These are phyloP conservation scores for Holotrichia oblita DNA, from an alignment of 1,140 invertebrate species.

Conservation along the genomic window DNA sequence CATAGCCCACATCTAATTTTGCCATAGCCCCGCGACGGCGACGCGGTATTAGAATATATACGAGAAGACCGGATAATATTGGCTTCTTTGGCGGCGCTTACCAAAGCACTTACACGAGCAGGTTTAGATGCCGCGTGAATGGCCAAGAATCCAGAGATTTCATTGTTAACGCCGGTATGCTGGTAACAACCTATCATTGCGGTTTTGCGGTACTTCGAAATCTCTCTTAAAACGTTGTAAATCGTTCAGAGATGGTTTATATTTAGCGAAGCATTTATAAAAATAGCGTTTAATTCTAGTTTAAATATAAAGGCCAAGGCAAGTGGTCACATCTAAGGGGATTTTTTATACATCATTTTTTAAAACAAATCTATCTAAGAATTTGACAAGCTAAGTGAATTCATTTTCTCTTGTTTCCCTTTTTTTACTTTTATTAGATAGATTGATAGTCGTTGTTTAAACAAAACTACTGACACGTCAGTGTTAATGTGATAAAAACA, in stretches of 20 bases:
- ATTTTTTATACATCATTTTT: no score
- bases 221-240: not conserved
- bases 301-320: not conserved
- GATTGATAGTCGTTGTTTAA: no score
- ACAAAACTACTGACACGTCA: no score
- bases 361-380: no score
- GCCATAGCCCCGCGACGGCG: slow-evolving; percentile 10
- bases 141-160: not conserved
- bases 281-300: slow-evolving; percentile 27
- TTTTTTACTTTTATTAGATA: no score
- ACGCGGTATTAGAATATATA: slow-evolving; percentile 5
- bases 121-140: not conserved
- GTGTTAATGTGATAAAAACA: no score
- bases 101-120: not conserved
- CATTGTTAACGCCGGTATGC: not conserved
- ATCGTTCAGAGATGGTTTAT: not conserved
- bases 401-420: no score
- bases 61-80: not conserved
- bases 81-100: slow-evolving; percentile 16
- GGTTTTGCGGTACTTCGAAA: not conserved
- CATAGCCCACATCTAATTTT: slow-evolving; percentile 32
- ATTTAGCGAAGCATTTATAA: not conserved
- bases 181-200: not conserved
- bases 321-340: not conserved
- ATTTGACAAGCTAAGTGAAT: no score